Evolutionary conservation across 1,140 invertebrate genomes (phyloP), one percentile per base, ranked within the genome.

Genomic region (Anastrepha ludens): DNA sequence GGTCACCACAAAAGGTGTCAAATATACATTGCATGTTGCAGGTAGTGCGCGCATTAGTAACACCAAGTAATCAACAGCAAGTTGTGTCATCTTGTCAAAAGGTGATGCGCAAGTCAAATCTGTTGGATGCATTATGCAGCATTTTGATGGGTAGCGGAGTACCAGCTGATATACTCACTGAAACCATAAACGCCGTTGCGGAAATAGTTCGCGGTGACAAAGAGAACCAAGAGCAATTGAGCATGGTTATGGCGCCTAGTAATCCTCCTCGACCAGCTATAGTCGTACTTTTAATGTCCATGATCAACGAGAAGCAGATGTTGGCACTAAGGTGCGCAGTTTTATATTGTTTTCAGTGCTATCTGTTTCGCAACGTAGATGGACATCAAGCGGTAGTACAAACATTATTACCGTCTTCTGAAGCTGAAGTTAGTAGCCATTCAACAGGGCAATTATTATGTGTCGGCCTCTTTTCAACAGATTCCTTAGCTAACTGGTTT

Each of bases 281-380:
- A 78, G 97, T 99, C 0, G 97, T 99, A 65, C 94, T 99, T 9
- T 93, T 99, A 13, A 98, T 99, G 97, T 99, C 98, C 0, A 99
- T 99, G 98, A 98, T 99, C 3, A 99, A 99, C 93, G 99, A 99
- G 91, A 99, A 99, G 92, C 99, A 99, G 93, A 97, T 98, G 15
- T 97, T 99, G 92, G 93, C 95, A 9, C 93, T 99, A 86, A 95
- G 98, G 86, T 99, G 98, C 94, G 97, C 99, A 1, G 98, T 99
- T 11, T 95, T 99, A 0, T 99, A 99, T 93, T 99, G 98, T 92
- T 99, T 99, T 93, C 96, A 99, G 94, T 99, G 97, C 93, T 99
- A 97, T 92, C 94, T 99, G 0, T 98, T 97, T 91, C 98, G 97
- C 93, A 99, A 99, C 94, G 97, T 98, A 91, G 94, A 96, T n/a